phyloP scores from a whole-genome alignment of 2,888 invertebrate species.

The Nomada lathburiana region DNA sequence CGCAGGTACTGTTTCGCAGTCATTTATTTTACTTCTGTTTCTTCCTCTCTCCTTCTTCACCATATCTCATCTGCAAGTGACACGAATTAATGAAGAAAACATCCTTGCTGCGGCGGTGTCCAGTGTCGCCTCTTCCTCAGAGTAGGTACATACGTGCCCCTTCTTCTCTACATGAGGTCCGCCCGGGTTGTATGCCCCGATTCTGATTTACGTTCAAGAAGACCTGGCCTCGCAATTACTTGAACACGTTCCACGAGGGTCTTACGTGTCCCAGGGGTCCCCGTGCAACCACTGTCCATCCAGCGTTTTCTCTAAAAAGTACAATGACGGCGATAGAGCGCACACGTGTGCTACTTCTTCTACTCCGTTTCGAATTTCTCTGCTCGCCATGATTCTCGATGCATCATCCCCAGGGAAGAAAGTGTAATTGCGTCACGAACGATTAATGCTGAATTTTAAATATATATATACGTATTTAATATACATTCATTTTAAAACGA shows the following conservation, averaged over 20 bases:
- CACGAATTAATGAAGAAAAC: neutral
- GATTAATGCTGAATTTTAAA: no score
- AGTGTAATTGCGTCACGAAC: neutral
- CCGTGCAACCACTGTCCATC: neutral
- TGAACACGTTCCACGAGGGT: conserved; percentile 11
- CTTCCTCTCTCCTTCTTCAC: neutral
- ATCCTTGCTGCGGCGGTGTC: neutral
- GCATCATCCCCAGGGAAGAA: neutral
- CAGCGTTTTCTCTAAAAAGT: conserved; percentile 9
- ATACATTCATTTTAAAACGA: no score
- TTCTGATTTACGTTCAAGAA: conserved; percentile 24
- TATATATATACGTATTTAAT: no score
- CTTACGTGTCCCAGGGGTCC: conserved; percentile 20
- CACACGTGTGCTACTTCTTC: conserved; percentile 9
- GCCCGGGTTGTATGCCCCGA: neutral
- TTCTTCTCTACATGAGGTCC: neutral
- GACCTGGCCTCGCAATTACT: conserved; percentile 19
- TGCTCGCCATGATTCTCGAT: neutral
- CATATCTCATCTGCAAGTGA: neutral
- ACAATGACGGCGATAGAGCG: conserved; percentile 25
- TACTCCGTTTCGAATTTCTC: neutral
- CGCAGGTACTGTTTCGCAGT: no score
- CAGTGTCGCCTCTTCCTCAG: neutral
- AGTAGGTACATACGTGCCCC: no score
- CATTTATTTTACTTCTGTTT: neutral